Conservation (phyloP, 2,113 vertebrate species). For the Neomonachus schauinslandi region DNA sequence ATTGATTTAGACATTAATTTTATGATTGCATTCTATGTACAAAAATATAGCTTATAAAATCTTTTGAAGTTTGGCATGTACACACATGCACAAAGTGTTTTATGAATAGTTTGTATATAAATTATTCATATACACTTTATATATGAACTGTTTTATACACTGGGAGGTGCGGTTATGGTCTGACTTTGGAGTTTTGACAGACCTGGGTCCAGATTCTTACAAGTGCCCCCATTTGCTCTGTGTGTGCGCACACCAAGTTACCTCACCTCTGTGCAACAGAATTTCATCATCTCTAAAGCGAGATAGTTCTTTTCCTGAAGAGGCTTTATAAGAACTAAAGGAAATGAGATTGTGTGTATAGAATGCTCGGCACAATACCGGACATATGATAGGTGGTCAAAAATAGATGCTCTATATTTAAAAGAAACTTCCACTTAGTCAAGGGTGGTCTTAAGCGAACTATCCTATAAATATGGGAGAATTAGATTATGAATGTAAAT, state of each 20-base stretch:
- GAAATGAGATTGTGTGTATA: not conserved
- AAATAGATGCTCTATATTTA: not conserved
- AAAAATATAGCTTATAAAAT: not conserved
- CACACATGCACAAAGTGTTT: not conserved
- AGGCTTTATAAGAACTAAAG: not conserved
- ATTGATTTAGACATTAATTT: slow-evolving; percentile 59
- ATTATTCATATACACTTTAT: not conserved
- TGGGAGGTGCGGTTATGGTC: not conserved
- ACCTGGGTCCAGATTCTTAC: not conserved
- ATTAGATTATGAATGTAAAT: not conserved
- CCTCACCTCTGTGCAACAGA: not conserved
- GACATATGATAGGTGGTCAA: not conserved
- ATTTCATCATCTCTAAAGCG: slow-evolving; percentile 10
- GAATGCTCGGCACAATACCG: not conserved
- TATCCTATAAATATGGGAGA: not conserved
- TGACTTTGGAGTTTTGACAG: slow-evolving; percentile 13
- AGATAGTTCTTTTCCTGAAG: not conserved
- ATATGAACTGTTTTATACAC: not conserved
- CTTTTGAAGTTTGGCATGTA: not conserved
- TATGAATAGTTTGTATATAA: not conserved
- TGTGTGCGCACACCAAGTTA: not conserved
- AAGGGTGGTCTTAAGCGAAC: slow-evolving; percentile 53
- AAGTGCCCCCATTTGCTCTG: not conserved
- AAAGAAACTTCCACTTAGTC: not conserved
- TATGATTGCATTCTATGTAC: not conserved